Conservation (phyloP, 2,797 vertebrate genomes). For the Odontamblyopus rebecca region DNA sequence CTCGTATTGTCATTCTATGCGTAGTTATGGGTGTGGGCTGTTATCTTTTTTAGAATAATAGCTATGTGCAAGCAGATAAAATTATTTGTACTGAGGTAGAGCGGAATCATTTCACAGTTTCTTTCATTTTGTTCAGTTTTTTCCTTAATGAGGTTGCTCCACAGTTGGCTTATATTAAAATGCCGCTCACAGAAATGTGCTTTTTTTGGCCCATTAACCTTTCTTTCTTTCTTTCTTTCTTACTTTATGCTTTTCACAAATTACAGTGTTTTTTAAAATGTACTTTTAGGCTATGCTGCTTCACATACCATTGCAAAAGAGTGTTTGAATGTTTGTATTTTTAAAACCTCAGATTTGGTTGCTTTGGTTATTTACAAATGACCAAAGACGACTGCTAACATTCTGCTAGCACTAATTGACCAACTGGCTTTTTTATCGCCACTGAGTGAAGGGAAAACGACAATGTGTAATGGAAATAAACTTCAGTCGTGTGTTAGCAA, state of each 20-base stretch:
- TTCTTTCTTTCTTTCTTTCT: constrained; percentile 9
- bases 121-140: constrained; percentile 7
- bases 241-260: constrained; percentile 21
- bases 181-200: constrained; percentile 10
- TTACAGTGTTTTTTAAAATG: constrained; percentile 6
- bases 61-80: not conserved
- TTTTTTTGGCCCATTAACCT: constrained; percentile 19
- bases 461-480: not conserved
- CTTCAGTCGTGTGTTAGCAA: not conserved
- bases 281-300: constrained; percentile 16
- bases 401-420: not conserved
- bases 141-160: constrained; percentile 11
- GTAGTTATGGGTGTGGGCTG: not conserved
- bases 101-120: not conserved
- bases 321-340: constrained; percentile 10
- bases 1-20: not conserved
- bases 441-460: constrained; percentile 5
- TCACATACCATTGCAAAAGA: constrained; percentile 1
- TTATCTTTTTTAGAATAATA: too few relatives aligned
- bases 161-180: not conserved
- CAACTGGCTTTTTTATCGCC: constrained; percentile 8
- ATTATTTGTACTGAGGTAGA: constrained; percentile 1
- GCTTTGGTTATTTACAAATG: too few relatives aligned
- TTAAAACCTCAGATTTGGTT: too few relatives aligned
- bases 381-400: not conserved